phyloP scores from a whole-genome alignment of 2,797 vertebrate species.

The Clarias pachynema region DNA sequence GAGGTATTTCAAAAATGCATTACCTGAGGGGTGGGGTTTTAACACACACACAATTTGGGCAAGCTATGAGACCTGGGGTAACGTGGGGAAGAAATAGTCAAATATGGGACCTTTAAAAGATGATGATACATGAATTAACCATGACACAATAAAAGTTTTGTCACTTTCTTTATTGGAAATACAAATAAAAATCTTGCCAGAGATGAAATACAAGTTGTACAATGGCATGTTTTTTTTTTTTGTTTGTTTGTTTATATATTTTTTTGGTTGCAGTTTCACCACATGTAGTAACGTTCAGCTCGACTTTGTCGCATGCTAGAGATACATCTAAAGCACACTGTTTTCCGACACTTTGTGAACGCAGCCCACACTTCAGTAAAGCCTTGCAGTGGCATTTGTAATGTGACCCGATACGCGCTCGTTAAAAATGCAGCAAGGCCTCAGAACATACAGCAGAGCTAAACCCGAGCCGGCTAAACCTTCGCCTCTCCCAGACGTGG shows the following conservation, averaged over 20 bases:
- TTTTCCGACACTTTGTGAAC: constrained; percentile 56
- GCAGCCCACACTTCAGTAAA: constrained; percentile 63
- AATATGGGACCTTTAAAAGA: neutral
- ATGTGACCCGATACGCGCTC: constrained; percentile 66
- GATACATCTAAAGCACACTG: constrained; percentile 67
- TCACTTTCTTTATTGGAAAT: constrained; percentile 79
- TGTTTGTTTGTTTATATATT: too few relatives aligned
- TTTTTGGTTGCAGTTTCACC: constrained; percentile 30
- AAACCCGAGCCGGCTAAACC: constrained; percentile 76
- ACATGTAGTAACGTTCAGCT: constrained; percentile 70
- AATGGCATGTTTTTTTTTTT: constrained; percentile 43
- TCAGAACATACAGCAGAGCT: constrained; percentile 63
- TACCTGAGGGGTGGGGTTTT: too few relatives aligned
- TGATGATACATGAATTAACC: neutral
- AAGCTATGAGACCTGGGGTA: too few relatives aligned
- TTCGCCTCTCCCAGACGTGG: constrained; percentile 51
- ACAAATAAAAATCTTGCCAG: constrained; percentile 69
- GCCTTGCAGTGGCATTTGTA: constrained; percentile 54
- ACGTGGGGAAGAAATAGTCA: neutral
- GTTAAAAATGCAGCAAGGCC: constrained; percentile 71
- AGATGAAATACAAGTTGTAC: constrained; percentile 53
- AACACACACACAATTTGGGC: too few relatives aligned
- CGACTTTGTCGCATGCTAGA: constrained; percentile 77
- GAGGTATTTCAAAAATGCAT: too few relatives aligned
- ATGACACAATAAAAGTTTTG: constrained; percentile 39